Conservation (phyloP, 2,113 vertebrate species). For the Notothenia coriiceps region DNA sequence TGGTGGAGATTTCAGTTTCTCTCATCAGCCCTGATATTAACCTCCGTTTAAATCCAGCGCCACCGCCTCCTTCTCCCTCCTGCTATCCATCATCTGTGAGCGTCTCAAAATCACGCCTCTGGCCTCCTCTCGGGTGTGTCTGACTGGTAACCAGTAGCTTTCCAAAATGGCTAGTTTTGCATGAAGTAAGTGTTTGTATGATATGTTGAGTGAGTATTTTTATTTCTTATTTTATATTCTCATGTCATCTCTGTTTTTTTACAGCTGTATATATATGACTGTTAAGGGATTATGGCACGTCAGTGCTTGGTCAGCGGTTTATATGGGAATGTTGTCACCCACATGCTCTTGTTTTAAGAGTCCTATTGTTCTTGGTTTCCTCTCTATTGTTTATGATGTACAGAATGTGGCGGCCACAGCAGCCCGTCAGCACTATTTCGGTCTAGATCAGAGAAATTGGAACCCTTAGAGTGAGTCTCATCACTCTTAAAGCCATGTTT, state of each 20-base stretch:
- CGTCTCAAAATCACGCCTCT: slow-evolving; percentile 30
- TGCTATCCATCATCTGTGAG: slow-evolving; percentile 30
- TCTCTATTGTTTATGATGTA: slow-evolving; percentile 52
- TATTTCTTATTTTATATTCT: slow-evolving; percentile 56
- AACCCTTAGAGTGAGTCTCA: slow-evolving; percentile 21
- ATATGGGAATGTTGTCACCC: slow-evolving; percentile 45
- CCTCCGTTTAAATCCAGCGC: slow-evolving; percentile 45
- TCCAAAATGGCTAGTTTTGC: slow-evolving; percentile 53
- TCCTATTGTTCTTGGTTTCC: slow-evolving; percentile 60
- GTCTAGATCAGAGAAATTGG: slow-evolving; percentile 47
- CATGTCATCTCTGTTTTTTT: slow-evolving; percentile 49
- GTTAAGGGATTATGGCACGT: slow-evolving; percentile 52
- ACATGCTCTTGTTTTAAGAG: slow-evolving; percentile 55
- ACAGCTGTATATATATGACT: slow-evolving; percentile 64
- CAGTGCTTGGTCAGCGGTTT: slow-evolving; percentile 60
- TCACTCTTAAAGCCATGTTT: slow-evolving; percentile 38
- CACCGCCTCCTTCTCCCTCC: slow-evolving; percentile 29
- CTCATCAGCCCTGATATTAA: slow-evolving; percentile 58
- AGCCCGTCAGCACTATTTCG: slow-evolving; percentile 49
- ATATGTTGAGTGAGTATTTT: slow-evolving; percentile 59
- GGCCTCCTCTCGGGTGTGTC: slow-evolving; percentile 48
- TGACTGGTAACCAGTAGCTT: slow-evolving; percentile 48
- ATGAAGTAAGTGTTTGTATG: slow-evolving; percentile 58
- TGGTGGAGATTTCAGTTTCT: slow-evolving; percentile 59
- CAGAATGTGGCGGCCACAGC: slow-evolving; percentile 35